phyloP scores from a whole-genome alignment of 2,113 vertebrate species.

The Atractosteus spatula region DNA sequence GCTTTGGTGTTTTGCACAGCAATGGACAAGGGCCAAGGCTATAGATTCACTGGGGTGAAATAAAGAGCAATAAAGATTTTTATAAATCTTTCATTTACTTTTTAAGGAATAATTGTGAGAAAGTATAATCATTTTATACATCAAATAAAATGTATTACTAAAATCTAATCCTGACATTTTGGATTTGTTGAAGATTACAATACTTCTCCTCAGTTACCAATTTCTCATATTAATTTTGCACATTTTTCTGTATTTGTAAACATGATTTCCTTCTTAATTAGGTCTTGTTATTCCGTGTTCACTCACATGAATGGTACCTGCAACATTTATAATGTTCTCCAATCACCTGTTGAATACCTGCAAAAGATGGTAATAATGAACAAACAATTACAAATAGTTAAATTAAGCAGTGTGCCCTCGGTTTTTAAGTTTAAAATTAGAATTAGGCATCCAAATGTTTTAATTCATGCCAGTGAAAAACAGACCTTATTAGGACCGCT shows the following conservation, averaged over 20 bases:
- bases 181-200: not conserved
- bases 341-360: too few relatives aligned
- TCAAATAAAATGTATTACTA: not conserved
- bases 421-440: too few relatives aligned
- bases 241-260: not conserved
- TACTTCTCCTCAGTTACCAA: not conserved
- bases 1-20: not conserved
- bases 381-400: too few relatives aligned
- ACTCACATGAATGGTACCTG: too few relatives aligned
- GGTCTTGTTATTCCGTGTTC: too few relatives aligned
- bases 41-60: not conserved
- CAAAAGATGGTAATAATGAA: too few relatives aligned
- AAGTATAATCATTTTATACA: not conserved
- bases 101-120: not conserved
- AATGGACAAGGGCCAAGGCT: slow-evolving; percentile 1
- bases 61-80: not conserved
- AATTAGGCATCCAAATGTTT: too few relatives aligned
- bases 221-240: not conserved
- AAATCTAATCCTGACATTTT: not conserved
- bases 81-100: not conserved
- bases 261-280: too few relatives aligned
- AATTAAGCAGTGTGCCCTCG: too few relatives aligned
- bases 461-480: too few relatives aligned
- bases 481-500: too few relatives aligned
- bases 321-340: too few relatives aligned